Base-by-base conservation (phyloP, 1,140 invertebrate species). In the Adelges cooleyi region DNA sequence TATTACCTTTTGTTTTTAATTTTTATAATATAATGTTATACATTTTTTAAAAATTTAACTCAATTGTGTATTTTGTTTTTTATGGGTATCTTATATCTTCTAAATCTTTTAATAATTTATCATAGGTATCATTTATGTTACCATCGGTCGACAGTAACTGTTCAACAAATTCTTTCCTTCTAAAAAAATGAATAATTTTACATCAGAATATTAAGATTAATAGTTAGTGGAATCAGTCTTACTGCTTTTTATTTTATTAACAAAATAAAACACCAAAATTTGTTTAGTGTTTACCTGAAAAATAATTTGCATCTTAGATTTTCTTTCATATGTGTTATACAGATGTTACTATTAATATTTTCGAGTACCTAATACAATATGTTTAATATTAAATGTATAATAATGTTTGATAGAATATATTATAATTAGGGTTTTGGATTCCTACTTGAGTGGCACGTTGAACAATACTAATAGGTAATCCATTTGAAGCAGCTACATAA, bases 401-500 rank as follows among this genome's bases (percentile, higher is more conserved):
- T 33, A 33, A 33, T 5, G 5, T 33, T 33, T 33, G 29, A 33
- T 33, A 6, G 11, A 33, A 33, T 33, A n/a, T n/a, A 33, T 33
- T 33, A 33, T 11, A 33, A n/a, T n/a, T n/a, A n/a, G n/a, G 38
- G 20, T 2, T 4, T 6, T 25, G 23, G 20, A 20, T 52, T 44
- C 38, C 52, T 49, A 69, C 68, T 42, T 66, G 11, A 29, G 17
- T 52, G 33, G 68, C 66, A 33, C 68, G 65, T 13, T 67, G 29
- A 29, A 65, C 25, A 1, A 56, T 46, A 18, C 20, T 17, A 8
- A 4, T 50, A 10, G 65, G 33, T 44, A 78, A 68, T 23, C 80
- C 82, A 49, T 75, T 75, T 65, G 73, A 69, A 10, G 71, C 67
- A 1, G 82, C 83, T 25, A 81, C 77, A 65, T 78, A 70, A 22